Evolutionary conservation across 2,113 vertebrate genomes (phyloP).

Genomic region (Thunnus maccoyii): DNA sequence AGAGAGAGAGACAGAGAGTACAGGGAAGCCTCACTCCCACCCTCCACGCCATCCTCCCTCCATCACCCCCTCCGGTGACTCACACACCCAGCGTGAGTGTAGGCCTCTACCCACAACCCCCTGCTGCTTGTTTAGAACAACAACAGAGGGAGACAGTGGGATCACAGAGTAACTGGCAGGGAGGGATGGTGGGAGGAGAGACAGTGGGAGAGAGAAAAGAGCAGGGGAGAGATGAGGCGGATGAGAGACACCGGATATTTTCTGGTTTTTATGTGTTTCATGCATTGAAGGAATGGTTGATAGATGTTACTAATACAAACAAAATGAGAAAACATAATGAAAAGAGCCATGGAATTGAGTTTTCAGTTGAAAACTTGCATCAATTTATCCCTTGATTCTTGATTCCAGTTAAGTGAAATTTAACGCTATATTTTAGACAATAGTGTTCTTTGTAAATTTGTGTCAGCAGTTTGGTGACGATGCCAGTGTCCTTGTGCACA

Average conservation of each 20-base stretch:
- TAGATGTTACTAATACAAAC: neutral
- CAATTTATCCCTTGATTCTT: neutral
- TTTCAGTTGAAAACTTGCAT: neutral
- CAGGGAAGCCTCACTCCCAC: slow-evolving; percentile 12
- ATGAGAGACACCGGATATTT: slow-evolving; percentile 33
- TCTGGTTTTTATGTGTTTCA: slow-evolving; percentile 5
- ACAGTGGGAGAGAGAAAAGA: slow-evolving; percentile 63
- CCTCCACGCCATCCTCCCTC: slow-evolving; percentile 12
- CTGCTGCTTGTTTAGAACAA: slow-evolving; percentile 82
- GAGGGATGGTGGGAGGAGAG: slow-evolving; percentile 57
- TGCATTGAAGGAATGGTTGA: neutral
- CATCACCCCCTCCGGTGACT: slow-evolving; percentile 60
- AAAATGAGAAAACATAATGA: neutral
- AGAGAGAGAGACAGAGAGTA: slow-evolving; percentile 3
- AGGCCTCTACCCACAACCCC: slow-evolving; percentile 80
- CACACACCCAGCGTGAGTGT: slow-evolving; percentile 74
- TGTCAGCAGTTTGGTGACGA: too few relatives aligned
- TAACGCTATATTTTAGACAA: too few relatives aligned
- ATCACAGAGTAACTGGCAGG: slow-evolving; percentile 66
- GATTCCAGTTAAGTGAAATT: too few relatives aligned
- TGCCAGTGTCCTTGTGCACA: too few relatives aligned
- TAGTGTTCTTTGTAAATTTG: too few relatives aligned
- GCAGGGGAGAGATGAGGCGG: slow-evolving; percentile 40
- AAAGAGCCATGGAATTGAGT: neutral
- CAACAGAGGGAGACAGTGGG: slow-evolving; percentile 78